Evolutionary conservation across 1,140 invertebrate species (phyloP), one percentile per base, ranked within the genome.

Genomic region (Elysia chlorotica): DNA sequence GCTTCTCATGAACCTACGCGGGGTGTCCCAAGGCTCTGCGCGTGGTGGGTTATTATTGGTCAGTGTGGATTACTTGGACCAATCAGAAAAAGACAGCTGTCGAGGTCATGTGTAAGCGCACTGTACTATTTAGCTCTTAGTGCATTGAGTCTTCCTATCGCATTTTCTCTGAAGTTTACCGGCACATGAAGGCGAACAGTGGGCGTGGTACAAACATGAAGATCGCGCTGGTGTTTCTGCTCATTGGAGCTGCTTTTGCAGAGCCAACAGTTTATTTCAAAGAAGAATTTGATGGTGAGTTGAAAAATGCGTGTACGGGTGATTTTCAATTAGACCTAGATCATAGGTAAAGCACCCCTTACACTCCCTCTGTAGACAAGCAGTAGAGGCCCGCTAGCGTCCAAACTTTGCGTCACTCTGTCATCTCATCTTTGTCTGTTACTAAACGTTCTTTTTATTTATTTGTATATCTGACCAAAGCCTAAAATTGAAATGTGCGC

Each of bases 41-140:
- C 83, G 84, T 86, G 85, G 83, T 85, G 82, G 38, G 65, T 28
- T 76, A 61, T 78, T 57, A 86, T 86, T 86, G 85, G 85, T 75
- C 57, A 76, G 71, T 36, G 23, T 21, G 68, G 66, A 54, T 65
- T 2, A 68, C 25, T 30, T 53, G 28, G 71, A 78, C 85, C 83
- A 86, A 86, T 85, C 71, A 78, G 19, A 71, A 35, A 17, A 57
- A 75, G 84, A 82, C 85, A 86, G 79, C 83, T 86, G 85, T 79
- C 79, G 70, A 56, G 41, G 75, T 85, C 83, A 85, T 82, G 80
- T 85, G 83, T 68, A 63, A 65, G 53, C 37, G 37, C 57, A 37
- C 30, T 63, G 79, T 77, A 76, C 76, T 76, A 77, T 76, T 48
- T 48, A 48, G 10, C 41, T 48, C 41, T 14, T n/a, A n/a, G n/a